A percentile compares a stretch with the other conserved stretches of the same genome.
These are phyloP conservation scores for Oncorhynchus nerka DNA, from an alignment of 2,113 vertebrate species.

Conservation along the genomic window DNA sequence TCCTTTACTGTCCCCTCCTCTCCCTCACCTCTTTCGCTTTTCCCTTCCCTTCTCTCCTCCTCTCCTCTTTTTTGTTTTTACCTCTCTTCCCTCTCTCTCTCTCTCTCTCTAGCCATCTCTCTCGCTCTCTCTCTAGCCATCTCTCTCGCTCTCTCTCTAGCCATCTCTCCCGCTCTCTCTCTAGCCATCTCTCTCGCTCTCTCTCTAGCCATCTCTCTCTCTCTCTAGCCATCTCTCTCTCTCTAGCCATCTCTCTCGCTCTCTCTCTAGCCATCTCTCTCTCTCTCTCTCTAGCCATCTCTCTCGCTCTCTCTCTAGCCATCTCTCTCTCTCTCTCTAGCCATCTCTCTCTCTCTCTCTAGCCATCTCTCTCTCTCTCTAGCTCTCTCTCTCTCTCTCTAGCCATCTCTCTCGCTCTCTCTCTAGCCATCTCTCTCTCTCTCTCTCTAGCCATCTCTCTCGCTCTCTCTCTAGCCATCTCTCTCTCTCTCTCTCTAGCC, in stretches of 20 bases:
- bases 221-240: neutral
- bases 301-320: neutral
- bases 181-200: neutral
- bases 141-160: neutral
- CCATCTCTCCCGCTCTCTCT: neutral
- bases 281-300: too few species aligned
- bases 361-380: neutral
- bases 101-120: neutral
- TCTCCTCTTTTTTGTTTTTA: neutral
- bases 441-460: neutral
- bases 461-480: neutral
- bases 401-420: neutral
- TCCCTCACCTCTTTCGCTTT: neutral
- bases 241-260: neutral
- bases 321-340: too few species aligned
- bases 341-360: too few species aligned
- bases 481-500: slow-evolving; percentile 2
- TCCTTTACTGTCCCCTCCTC: neutral
- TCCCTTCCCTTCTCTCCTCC: neutral
- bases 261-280: neutral
- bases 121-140: neutral
- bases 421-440: slow-evolving; percentile 7
- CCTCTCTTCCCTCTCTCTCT: neutral
- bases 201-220: neutral
- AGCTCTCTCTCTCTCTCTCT: too few species aligned